Evolutionary conservation across 2,113 vertebrate species (phyloP), one percentile per base, ranked within the genome.

Genomic region (Larimichthys crocea): DNA sequence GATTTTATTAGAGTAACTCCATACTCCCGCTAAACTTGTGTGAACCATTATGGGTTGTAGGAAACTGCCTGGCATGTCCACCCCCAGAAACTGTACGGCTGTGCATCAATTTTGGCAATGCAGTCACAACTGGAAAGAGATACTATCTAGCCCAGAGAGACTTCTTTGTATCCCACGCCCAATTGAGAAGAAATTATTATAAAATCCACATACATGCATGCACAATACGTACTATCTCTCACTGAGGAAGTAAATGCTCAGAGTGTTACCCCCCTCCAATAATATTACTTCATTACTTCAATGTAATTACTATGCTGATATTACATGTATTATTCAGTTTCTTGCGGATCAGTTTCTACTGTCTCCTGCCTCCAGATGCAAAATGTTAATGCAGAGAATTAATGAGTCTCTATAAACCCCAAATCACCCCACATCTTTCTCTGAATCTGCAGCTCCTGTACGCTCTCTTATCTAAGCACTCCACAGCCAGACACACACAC

Each of bases 301-400:
- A 16, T 82, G 60, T 82, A 82, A 90, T 80, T 82, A 74, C 82
- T 72, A 42, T 66, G 59, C 80, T 78, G 71, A 71, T 80, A 80
- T 82, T 83, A 69, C 74, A 74, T 91, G 67, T 74, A 84, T 91
- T 85, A 76, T 85, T 88, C 86, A 90, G 80, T 78, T 88, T 83
- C 74, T 71, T 74, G 83, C 65, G 24, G 70, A 90, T 85, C 57
- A 46, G 40, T 82, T 69, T 84, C 53, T 50, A 63, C 19, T 7
- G 35, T 83, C 55, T 85, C 79, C 68, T 72, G 70, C 72, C 83
- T 79, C 74, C 79, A 86, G 83, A 85, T 74, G 76, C 74, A 71
- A 88, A 88, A 89, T 88, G 74, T 85, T 84, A 84, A 84, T 87
- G 68, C 50, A 75, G 75, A 62, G 59, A 86, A 80, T 84, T 80